Conservation (phyloP, 2,113 vertebrate species). For the Menidia beryllina region DNA sequence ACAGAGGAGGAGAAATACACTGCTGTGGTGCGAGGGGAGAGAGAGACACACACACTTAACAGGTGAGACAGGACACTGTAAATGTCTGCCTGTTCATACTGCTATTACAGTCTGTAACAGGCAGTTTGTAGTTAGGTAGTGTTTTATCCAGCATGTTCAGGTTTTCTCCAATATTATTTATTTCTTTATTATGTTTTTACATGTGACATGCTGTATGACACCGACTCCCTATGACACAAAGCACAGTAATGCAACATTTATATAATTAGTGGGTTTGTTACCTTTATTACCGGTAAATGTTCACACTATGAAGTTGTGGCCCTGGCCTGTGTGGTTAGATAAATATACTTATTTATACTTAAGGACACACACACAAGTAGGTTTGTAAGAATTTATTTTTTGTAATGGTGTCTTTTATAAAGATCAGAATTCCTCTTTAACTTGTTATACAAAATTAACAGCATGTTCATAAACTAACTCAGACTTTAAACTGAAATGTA, state of each 20-base stretch:
- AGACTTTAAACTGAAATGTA: too few species aligned
- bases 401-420: too few species aligned
- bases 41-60: constrained; percentile 88
- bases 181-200: not conserved
- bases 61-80: constrained; percentile 80
- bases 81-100: not conserved
- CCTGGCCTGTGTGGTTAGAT: too few species aligned
- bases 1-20: constrained; percentile 98
- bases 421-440: too few species aligned
- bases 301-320: too few species aligned
- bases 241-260: too few species aligned
- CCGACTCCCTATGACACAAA: not conserved
- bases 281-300: too few species aligned
- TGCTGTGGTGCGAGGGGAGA: constrained; percentile 91
- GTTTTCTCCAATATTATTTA: not conserved
- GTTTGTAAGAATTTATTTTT: too few species aligned
- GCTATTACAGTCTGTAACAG: not conserved
- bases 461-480: not conserved
- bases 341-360: too few species aligned
- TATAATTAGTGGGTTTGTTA: too few species aligned
- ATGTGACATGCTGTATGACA: not conserved
- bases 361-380: too few species aligned
- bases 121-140: constrained; percentile 12
- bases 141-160: not conserved
- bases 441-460: too few species aligned